Evolutionary conservation across 2,888 invertebrate genomes (phyloP).

Genomic region (Teleiodes luculella): DNA sequence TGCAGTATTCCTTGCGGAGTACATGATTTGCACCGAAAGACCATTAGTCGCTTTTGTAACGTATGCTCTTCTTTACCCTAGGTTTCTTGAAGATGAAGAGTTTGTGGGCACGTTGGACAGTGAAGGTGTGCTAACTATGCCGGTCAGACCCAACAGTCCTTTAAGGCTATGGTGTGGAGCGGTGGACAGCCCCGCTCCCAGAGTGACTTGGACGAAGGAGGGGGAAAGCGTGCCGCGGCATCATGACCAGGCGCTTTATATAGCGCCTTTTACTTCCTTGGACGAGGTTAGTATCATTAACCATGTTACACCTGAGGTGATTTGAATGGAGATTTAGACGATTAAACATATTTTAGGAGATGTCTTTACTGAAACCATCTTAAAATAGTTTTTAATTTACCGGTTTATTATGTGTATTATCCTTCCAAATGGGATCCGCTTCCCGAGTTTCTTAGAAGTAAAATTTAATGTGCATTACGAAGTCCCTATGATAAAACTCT

Average conservation of each 20-base stretch:
- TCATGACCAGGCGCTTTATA: conserved; percentile 54
- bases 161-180: conserved; percentile 82
- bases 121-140: conserved; percentile 53
- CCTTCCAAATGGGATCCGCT: too few relatives aligned
- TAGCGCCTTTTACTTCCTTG: conserved; percentile 56
- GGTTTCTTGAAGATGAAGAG: conserved; percentile 65
- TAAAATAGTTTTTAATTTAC: too few relatives aligned
- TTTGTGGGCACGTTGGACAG: conserved; percentile 56
- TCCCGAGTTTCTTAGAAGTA: too few relatives aligned
- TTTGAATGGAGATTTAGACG: too few relatives aligned
- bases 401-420: too few relatives aligned
- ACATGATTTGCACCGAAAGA: neutral
- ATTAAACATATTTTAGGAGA: too few relatives aligned
- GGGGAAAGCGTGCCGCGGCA: conserved; percentile 56
- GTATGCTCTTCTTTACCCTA: conserved; percentile 22
- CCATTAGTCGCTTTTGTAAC: neutral
- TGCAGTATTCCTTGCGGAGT: too few relatives aligned
- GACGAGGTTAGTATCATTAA: conserved; percentile 60
- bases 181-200: conserved; percentile 80
- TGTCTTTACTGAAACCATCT: too few relatives aligned
- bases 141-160: conserved; percentile 45
- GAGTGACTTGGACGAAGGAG: conserved; percentile 79
- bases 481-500: too few relatives aligned
- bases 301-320: too few relatives aligned
- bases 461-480: too few relatives aligned